These are phyloP conservation scores for Leiothrix lutea DNA, from an alignment of 2,113 vertebrate genomes.

Conservation along the genomic window DNA sequence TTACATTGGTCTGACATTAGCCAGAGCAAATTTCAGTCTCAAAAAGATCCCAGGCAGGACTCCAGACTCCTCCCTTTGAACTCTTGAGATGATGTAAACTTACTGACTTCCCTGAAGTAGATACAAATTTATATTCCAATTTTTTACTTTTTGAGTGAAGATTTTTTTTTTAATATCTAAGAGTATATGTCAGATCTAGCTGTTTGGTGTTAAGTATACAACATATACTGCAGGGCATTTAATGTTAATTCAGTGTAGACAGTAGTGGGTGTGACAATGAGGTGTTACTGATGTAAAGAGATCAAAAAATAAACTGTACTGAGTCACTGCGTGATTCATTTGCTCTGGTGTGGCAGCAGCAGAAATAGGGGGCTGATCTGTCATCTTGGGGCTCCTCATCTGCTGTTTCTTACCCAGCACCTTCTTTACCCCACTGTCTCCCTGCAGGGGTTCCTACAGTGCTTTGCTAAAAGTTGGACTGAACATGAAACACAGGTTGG, in stretches of 20 bases:
- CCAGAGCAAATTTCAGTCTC: background rate
- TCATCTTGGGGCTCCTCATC: background rate
- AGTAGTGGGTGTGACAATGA: background rate
- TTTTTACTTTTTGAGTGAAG: background rate
- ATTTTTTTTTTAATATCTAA: background rate
- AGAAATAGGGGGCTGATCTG: background rate
- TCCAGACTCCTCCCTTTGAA: background rate
- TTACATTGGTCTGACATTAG: background rate
- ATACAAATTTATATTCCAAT: background rate
- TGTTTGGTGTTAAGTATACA: background rate
- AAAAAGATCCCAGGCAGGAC: background rate
- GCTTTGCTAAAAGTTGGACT: background rate
- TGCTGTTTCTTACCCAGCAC: background rate
- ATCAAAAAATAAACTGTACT: background rate
- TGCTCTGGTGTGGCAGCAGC: background rate
- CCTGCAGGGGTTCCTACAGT: background rate
- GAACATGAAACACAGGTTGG: background rate
- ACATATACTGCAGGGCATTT: background rate
- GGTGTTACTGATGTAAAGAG: background rate
- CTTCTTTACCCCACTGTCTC: rapidly evolving
- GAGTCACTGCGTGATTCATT: rapidly evolving
- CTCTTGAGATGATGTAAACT: background rate
- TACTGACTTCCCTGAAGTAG: background rate
- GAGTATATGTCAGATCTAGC: background rate
- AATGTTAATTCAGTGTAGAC: background rate